phyloP scores from a whole-genome alignment of 2,888 invertebrate genomes.

The Autographa gamma region DNA sequence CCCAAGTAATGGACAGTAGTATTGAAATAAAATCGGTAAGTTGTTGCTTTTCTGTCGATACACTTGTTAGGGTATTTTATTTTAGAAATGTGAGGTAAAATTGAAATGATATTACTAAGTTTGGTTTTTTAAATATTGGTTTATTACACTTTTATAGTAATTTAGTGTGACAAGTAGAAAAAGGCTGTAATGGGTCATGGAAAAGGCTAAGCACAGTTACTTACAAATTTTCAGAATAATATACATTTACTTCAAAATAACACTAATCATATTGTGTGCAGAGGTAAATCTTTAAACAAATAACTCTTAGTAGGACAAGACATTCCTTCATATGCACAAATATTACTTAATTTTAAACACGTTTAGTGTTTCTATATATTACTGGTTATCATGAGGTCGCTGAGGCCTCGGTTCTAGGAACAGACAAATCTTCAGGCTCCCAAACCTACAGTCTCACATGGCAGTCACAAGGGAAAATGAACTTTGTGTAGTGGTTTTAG shows the following conservation, averaged over 20 bases:
- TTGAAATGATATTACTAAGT: no score
- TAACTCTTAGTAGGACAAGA: no score
- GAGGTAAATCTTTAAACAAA: no score
- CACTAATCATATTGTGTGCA: no score
- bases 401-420: conserved; percentile 69
- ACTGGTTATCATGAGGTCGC: conserved; percentile 64
- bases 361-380: conserved; percentile 49
- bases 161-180: no score
- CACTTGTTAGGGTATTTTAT: not conserved
- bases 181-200: no score
- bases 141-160: no score
- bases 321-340: not conserved
- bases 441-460: conserved; percentile 31
- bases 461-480: conserved; percentile 10
- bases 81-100: not conserved
- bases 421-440: conserved; percentile 63
- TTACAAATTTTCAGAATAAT: no score
- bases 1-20: conserved; percentile 46
- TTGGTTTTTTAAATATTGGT: no score
- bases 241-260: no score
- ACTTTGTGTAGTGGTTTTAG: conserved; percentile 17
- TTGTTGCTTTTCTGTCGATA: conserved; percentile 5
- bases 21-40: conserved; percentile 28
- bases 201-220: no score
- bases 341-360: conserved; percentile 48